phyloP scores from a whole-genome alignment of 1,140 invertebrate species.

The Trinorchestia longiramus region DNA sequence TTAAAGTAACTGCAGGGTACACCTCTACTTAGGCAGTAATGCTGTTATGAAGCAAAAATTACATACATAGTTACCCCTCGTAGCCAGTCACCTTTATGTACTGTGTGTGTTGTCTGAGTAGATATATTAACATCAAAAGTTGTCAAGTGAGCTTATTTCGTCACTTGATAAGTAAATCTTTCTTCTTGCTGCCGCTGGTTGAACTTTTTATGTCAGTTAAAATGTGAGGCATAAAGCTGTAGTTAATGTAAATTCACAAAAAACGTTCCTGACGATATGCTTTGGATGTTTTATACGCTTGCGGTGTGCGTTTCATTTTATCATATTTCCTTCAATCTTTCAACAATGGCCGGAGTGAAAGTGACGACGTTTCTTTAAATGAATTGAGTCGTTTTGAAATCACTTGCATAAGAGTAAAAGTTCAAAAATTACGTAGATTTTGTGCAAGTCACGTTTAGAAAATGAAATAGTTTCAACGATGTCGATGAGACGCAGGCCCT shows the following conservation, averaged over 20 bases:
- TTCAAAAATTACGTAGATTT: neutral
- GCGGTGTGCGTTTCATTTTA: neutral
- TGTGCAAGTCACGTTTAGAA: neutral
- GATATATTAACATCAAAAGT: too few species aligned
- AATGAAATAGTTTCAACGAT: neutral
- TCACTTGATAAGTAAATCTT: neutral
- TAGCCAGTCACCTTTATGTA: too few species aligned
- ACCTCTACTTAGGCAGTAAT: too few species aligned
- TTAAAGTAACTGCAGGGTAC: too few species aligned
- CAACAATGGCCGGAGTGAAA: neutral
- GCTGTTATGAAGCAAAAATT: too few species aligned
- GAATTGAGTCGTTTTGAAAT: neutral
- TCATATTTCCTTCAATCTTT: neutral
- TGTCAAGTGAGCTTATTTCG: too few species aligned
- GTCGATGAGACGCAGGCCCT: neutral
- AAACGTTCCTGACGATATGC: neutral
- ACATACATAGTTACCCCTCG: too few species aligned
- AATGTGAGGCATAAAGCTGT: neutral
- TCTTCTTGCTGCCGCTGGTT: neutral
- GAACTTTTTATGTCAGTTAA: neutral
- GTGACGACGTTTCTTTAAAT: neutral
- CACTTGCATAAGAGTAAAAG: neutral
- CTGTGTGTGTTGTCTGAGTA: too few species aligned
- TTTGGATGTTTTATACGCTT: neutral
- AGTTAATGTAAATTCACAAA: neutral